Evolutionary conservation across 2,113 vertebrate species (phyloP), one percentile per base, ranked within the genome.

Genomic region (Xyliphius kryptos): DNA sequence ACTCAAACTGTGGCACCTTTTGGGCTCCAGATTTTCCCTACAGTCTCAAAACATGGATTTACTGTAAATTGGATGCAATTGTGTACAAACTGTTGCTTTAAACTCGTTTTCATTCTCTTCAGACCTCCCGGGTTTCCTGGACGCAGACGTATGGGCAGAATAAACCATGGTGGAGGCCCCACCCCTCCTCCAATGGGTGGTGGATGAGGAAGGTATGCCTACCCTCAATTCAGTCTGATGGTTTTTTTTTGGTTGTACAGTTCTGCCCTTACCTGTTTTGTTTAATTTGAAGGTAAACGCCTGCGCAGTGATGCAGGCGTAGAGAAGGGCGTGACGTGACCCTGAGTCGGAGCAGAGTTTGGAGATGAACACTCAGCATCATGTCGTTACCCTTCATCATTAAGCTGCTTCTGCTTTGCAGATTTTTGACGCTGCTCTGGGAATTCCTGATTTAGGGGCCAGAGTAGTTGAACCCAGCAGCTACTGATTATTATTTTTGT

Each of bases 121-220:
- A 98, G 95, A 62, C 94, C 94, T 56, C 95, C 94, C 37, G 89
- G 91, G 63, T 82, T 83, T 5, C 93, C 93, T 73, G 92, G 89
- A 12, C 89, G 93, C 1, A 90, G 91, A 41, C 86, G 90, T 65
- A 97, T 98, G 85, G 95, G 95, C 60, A 85, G 91, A 75, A 90
- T 97, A 86, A 91, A 78, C 73, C 90, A 95, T 10, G 84, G 87
- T 61, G 88, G 55, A 15, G 91, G 93, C 10, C 93, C 95, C 17
- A 89, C 22, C 61, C 83, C 96, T 63, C 95, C 96, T 71, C 96
- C 96, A 36, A 95, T 97, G 95, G 92, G 90, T 47, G 94, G 92
- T 70, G 91, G 94, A 94, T 98, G 94, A 98, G 95, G 95, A 96
- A 93, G 95, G 95, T 97, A 80, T 85, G 50, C 1, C 9, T 53